phyloP scores from a whole-genome alignment of 1,140 invertebrate genomes.

The Liolophura sinensis region DNA sequence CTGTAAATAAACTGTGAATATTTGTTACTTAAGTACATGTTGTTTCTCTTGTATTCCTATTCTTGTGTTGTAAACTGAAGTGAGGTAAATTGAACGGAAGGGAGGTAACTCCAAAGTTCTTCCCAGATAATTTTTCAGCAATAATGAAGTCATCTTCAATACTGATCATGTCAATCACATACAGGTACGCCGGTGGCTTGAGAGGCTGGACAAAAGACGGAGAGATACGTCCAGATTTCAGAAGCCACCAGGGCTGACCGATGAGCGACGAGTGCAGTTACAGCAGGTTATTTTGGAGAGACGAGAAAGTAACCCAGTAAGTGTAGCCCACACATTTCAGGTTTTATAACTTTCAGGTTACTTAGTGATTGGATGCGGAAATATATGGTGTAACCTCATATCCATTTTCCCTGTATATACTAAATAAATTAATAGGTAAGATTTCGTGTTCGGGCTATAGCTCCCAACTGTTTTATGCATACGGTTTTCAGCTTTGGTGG shows the following conservation, averaged over 20 bases:
- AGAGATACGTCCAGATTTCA: conserved; percentile 33
- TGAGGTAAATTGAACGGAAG: no score
- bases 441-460: no score
- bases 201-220: conserved; percentile 26
- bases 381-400: no score
- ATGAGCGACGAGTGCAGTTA: conserved; percentile 46
- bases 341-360: no score
- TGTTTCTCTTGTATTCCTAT: no score
- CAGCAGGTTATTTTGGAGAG: conserved; percentile 42
- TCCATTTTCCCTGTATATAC: neutral
- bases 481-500: no score
- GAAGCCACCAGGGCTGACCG: conserved; percentile 49
- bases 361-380: no score
- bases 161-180: neutral
- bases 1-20: no score
- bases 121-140: neutral
- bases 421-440: neutral
- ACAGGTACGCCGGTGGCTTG: conserved; percentile 49
- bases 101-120: neutral
- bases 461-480: no score
- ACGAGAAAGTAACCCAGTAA: conserved; percentile 48
- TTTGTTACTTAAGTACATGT: no score
- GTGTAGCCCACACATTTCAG: neutral
- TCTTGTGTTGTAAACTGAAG: no score
- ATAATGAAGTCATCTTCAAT: neutral